A percentile compares a stretch with the other conserved stretches of the same genome.
Conservation (phyloP, 2,888 invertebrate species). For the Cyclophora albipunctata region DNA sequence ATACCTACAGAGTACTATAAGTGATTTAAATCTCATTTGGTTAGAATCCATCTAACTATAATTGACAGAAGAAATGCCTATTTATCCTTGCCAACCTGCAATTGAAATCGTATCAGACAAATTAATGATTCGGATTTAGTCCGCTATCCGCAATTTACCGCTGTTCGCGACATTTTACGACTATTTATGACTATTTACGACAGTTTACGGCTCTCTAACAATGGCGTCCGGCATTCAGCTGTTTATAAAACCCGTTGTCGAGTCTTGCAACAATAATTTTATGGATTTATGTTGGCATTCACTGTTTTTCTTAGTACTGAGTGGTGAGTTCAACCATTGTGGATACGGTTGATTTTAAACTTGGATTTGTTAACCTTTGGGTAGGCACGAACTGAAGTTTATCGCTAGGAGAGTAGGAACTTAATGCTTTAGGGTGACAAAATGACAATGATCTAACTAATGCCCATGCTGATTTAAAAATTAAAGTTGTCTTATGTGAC, state of each 20-base stretch:
- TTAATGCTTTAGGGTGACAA: too few relatives aligned
- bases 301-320: constrained; percentile 50
- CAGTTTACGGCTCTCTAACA: constrained; percentile 31
- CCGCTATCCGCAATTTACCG: constrained; percentile 21
- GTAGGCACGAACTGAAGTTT: too few relatives aligned
- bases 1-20: too few relatives aligned
- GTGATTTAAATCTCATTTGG: too few relatives aligned
- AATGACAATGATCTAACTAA: too few relatives aligned
- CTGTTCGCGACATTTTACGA: too few relatives aligned
- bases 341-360: constrained; percentile 8
- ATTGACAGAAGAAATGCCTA: too few relatives aligned
- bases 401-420: too few relatives aligned
- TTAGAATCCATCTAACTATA: too few relatives aligned
- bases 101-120: constrained; percentile 21
- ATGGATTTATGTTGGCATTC: constrained; percentile 50
- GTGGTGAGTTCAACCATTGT: constrained; percentile 7
- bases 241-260: constrained; percentile 45
- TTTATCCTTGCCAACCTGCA: constrained; percentile 2
- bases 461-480: too few relatives aligned
- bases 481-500: too few relatives aligned
- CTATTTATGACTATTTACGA: constrained; percentile 24
- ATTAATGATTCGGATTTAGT: constrained; percentile 34
- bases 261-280: constrained; percentile 34
- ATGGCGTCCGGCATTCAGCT: constrained; percentile 29
- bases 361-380: constrained; percentile 18